phyloP scores from a whole-genome alignment of 2,113 vertebrate species.

The Apaloderma vittatum region DNA sequence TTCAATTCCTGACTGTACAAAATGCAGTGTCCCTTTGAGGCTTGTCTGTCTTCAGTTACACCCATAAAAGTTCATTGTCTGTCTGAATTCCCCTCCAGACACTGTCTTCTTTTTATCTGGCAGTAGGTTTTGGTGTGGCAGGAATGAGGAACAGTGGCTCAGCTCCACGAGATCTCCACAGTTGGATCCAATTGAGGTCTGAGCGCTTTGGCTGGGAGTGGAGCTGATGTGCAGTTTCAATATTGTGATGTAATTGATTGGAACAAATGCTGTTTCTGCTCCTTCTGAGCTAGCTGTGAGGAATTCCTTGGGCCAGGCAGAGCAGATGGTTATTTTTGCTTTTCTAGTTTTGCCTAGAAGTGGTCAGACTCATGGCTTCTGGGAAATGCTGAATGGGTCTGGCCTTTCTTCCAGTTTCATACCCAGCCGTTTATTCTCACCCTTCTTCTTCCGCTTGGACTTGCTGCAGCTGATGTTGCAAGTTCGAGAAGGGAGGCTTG shows the following conservation, averaged over 20 bases:
- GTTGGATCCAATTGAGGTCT: conserved; percentile 6
- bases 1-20: not conserved
- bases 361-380: conserved; percentile 26
- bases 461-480: conserved; percentile 23
- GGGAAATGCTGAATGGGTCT: conserved; percentile 35
- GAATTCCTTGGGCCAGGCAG: conserved; percentile 20
- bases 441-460: conserved; percentile 12
- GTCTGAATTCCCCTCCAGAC: not conserved
- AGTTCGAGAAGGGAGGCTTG: not conserved
- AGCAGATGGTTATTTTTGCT: not conserved
- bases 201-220: not conserved
- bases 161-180: not conserved
- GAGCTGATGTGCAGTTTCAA: not conserved
- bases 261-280: conserved; percentile 22
- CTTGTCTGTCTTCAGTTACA: conserved; percentile 26
- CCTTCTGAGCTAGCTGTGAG: conserved; percentile 5
- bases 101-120: conserved; percentile 1
- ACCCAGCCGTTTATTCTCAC: not conserved
- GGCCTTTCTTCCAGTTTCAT: conserved; percentile 5
- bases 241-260: conserved; percentile 28
- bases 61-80: not conserved
- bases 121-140: not conserved
- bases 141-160: not conserved
- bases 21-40: not conserved
- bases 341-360: conserved; percentile 40